A percentile compares a stretch with the other conserved stretches of the same genome.
phyloP scores from a whole-genome alignment of 2,888 invertebrate species.

The Drosophila algonquin region DNA sequence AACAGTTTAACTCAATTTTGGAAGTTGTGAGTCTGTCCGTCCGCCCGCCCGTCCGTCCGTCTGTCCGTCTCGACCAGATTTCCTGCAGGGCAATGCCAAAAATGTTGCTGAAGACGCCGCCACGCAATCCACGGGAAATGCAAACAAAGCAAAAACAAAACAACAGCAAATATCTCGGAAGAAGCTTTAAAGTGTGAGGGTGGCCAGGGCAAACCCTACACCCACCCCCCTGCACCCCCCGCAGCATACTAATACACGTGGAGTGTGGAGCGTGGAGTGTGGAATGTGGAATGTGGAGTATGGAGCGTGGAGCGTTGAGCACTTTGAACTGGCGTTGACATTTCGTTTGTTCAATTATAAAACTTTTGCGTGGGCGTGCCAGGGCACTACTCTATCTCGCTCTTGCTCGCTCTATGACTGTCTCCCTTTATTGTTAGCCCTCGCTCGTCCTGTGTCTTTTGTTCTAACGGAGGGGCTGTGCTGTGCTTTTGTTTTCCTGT shows the following conservation, averaged over 20 bases:
- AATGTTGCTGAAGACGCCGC: slow-evolving; percentile 41
- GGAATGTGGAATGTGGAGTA: slow-evolving; percentile 5
- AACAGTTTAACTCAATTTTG: slow-evolving; percentile 72
- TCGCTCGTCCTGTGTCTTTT: slow-evolving; percentile 43
- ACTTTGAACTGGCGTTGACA: slow-evolving; percentile 75
- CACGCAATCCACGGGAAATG: slow-evolving; percentile 49
- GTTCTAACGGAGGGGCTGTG: slow-evolving; percentile 62
- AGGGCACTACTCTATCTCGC: slow-evolving; percentile 1
- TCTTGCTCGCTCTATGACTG: background rate
- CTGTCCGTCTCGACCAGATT: slow-evolving; percentile 46
- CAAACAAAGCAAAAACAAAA: slow-evolving; percentile 55
- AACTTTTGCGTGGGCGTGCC: slow-evolving; percentile 65
- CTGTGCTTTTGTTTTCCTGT: slow-evolving; percentile 56
- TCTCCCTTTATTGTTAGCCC: slow-evolving; percentile 27
- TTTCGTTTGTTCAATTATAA: slow-evolving; percentile 78
- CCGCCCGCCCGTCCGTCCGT: slow-evolving; percentile 62
- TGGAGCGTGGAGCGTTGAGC: slow-evolving; percentile 18
- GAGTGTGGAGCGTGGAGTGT: slow-evolving; percentile 9
- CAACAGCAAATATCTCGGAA: slow-evolving; percentile 29
- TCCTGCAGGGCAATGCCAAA: slow-evolving; percentile 53
- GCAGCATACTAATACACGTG: slow-evolving; percentile 29
- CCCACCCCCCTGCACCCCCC: background rate
- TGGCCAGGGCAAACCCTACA: background rate
- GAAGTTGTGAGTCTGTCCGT: slow-evolving; percentile 61
- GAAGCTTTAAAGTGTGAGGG: slow-evolving; percentile 12